Evolutionary conservation across 2,888 invertebrate genomes (phyloP), one percentile per base, ranked within the genome.

Genomic region (Sinohyriopsis cumingii): DNA sequence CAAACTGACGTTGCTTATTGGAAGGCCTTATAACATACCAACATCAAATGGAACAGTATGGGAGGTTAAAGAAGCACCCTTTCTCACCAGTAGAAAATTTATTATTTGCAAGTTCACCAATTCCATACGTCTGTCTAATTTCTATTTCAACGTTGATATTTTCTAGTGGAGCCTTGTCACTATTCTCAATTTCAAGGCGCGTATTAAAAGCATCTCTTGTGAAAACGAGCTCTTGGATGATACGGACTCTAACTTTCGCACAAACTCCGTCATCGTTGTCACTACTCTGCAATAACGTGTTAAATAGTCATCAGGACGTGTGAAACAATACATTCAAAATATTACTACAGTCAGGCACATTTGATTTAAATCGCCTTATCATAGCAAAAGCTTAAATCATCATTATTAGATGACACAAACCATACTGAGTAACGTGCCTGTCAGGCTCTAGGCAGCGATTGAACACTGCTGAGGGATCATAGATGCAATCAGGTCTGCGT

Each of bases 151-250:
- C 80, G 19, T 70, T 62, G 4, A 82, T 79, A 33, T 73, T 68
- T 45, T 72, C 64, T 24, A 82, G 57, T 18, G 67, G 66, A 18
- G 70, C 69, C 22, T 68, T 69, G 66, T 82, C 80, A 7, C 78
- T 78, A 63, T 82, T 82, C 55, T 82, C 82, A 18, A 82, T 75
- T 60, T 82, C 82, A 15, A 82, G 67, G 15, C 71, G 70, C 25
- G 82, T 80, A 55, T 74, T 73, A 65, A 82, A 82, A 12, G 77
- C 82, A 6, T 82, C 78, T 61, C 82, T 59, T 25, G 79, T 79
- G 7, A 82, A 67, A 15, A 78, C 79, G 3, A 82, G 69, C 25
- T 79, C 77, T 56, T 82, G 82, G 1, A 77, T 67, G 68, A 82
- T 80, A 5, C 75, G 56, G 7, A 82, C 71, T 63, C 79, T 61